These are phyloP conservation scores for Willisornis vidua DNA, from an alignment of 2,113 vertebrate genomes.

Conservation along the genomic window DNA sequence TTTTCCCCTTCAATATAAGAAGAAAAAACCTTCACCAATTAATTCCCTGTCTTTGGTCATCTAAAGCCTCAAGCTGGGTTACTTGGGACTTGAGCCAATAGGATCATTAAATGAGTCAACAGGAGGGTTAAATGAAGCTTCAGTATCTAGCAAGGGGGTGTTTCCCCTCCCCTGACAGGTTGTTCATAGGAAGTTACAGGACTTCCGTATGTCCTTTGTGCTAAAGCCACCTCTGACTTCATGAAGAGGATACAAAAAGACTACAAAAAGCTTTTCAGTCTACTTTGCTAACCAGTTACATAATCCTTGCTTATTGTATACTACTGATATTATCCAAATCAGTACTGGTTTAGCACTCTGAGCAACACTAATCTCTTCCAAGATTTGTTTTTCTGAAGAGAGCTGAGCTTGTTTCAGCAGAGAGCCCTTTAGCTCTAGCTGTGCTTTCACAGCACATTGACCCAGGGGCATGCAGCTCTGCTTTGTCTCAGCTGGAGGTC, in stretches of 20 bases:
- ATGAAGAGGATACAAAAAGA: not conserved
- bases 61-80: not conserved
- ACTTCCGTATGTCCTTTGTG: not conserved
- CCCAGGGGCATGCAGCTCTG: not conserved
- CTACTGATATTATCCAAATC: not conserved
- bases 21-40: not conserved
- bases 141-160: not conserved
- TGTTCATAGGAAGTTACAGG: not conserved
- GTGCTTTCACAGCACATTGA: not conserved
- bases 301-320: not conserved
- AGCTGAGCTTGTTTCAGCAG: not conserved
- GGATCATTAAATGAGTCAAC: not conserved
- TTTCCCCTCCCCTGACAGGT: not conserved
- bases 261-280: not conserved
- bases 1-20: not conserved
- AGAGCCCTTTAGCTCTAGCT: not conserved
- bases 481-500: not conserved
- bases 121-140: not conserved
- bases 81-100: not conserved
- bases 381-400: not conserved
- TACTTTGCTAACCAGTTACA: not conserved
- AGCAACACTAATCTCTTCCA: not conserved
- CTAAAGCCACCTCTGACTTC: not conserved
- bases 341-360: not conserved
- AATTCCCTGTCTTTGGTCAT: not conserved